A percentile compares a stretch with the other conserved stretches of the same genome.
Conservation (phyloP, 2,888 invertebrate genomes). For the Amiota minor region DNA sequence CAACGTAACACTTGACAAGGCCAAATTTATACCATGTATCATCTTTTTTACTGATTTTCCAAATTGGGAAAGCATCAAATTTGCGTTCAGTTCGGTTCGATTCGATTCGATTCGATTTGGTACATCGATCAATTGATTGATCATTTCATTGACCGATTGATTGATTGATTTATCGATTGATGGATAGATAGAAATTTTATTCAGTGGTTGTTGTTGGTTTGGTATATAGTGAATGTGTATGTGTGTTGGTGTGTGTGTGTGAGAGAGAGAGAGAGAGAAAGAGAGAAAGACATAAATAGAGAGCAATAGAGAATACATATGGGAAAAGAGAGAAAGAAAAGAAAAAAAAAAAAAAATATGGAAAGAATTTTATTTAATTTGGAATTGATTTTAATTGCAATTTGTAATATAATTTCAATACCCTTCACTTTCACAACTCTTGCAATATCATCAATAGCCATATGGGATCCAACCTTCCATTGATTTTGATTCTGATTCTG, state of each 20-base stretch:
- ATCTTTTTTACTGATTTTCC: slow-evolving; percentile 71
- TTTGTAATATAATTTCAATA: background rate
- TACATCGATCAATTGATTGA: slow-evolving; percentile 28
- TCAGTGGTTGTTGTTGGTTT: no score
- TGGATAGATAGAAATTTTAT: no score
- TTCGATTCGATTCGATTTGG: slow-evolving; percentile 38
- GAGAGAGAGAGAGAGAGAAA: slow-evolving; percentile 35
- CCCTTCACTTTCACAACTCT: no score
- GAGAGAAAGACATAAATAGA: slow-evolving; percentile 6
- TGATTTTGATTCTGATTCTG: no score
- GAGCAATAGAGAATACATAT: slow-evolving; percentile 2
- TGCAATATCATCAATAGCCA: background rate
- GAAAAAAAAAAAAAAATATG: slow-evolving; percentile 10
- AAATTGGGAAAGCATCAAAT: slow-evolving; percentile 16
- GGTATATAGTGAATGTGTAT: slow-evolving; percentile 24
- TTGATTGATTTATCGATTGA: slow-evolving; percentile 7
- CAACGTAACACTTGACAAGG: slow-evolving; percentile 74
- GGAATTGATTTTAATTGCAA: background rate
- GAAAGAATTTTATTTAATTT: slow-evolving; percentile 11
- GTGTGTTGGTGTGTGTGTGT: slow-evolving; percentile 12
- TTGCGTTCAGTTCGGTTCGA: slow-evolving; percentile 42
- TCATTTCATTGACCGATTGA: slow-evolving; percentile 21
- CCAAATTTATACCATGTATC: slow-evolving; percentile 73
- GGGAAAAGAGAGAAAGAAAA: slow-evolving; percentile 17
- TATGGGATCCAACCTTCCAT: background rate